phyloP scores from a whole-genome alignment of 1,140 invertebrate genomes.

The Pogonomyrmex californicus region DNA sequence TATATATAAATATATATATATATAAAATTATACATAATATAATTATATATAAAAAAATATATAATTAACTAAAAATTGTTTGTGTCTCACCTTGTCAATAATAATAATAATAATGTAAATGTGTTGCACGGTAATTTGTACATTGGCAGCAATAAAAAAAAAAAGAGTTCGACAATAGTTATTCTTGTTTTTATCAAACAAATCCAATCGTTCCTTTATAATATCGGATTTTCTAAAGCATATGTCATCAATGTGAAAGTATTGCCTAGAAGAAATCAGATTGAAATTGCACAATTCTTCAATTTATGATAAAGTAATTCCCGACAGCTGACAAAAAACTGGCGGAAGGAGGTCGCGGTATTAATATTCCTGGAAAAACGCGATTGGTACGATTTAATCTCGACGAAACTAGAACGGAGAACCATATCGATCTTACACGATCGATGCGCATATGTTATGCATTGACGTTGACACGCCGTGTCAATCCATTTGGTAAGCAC shows the following conservation, averaged over 20 bases:
- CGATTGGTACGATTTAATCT: conserved; percentile 69
- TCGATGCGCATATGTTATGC: conserved; percentile 68
- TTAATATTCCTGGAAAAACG: conserved; percentile 55
- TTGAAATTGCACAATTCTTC: conserved; percentile 27
- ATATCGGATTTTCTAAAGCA: not conserved
- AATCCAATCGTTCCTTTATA: not conserved
- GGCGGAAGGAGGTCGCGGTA: conserved; percentile 49
- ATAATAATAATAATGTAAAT: not conserved
- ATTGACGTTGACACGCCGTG: conserved; percentile 59
- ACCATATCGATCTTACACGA: conserved; percentile 66
- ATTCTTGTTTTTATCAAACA: not conserved
- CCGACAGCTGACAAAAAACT: conserved; percentile 44
- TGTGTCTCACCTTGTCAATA: not conserved
- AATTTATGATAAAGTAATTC: conserved; percentile 38
- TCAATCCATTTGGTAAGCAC: conserved; percentile 58
- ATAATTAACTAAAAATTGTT: not conserved
- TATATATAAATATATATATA: too few relatives aligned
- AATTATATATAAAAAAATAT: not conserved
- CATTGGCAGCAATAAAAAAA: not conserved
- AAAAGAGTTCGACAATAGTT: not conserved
- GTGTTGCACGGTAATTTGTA: not conserved
- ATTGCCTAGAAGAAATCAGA: conserved; percentile 5
- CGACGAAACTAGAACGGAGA: conserved; percentile 65
- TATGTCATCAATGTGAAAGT: not conserved
- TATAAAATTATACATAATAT: too few relatives aligned